Evolutionary conservation across 2,888 invertebrate genomes (phyloP), one percentile per base, ranked within the genome.

Genomic region (Cheilosia variabilis): DNA sequence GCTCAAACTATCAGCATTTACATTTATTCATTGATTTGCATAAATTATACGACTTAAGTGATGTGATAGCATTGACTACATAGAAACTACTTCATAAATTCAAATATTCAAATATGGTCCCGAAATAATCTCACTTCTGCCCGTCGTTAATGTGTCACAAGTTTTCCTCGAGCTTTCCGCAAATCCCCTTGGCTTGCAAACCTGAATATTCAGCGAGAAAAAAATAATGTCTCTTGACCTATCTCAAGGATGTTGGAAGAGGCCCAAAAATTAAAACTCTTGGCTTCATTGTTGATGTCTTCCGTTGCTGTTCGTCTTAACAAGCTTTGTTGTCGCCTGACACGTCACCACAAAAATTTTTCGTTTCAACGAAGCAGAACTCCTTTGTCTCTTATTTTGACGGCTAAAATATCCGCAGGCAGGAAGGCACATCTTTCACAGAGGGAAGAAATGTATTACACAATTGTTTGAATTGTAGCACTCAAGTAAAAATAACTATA

Each of bases 201-300:
- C 41, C 22, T 4, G 13, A 47, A 71, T 57, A 5, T 72, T 65
- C 24, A 0, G 4, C n/a, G 13, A 27, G 31, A 68, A 27, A 24
- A 31, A 68, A 62, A 57, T 60, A n/a, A n/a, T 62, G 43, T 58
- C 58, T 62, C 66, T 72, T 73, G 83, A 78, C 73, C 78, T 73
- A 57, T n/a, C 37, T 53, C 78, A 83, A 78, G 73, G 83, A 73
- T 57, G 62, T 52, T 78, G 72, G 78, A 66, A 68, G 7, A 52
- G 34, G 24, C 15, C 60, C 71, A 78, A 57, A 62, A 57, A 41
- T 37, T 37, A 52, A 68, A 63, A 58, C 43, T 60, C 9, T 31
- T 9, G 60, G 4, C 58, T 6, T 24, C 45, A 13, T 53, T 47
- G 34, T 41, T 66, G 31, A 13, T 81, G 47, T 62, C 47, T 22